Percentiles rank a stretch among this genome's conserved stretches.
These are phyloP conservation scores for Hyla sarda DNA, from an alignment of 2,113 vertebrate species.

Conservation along the genomic window DNA sequence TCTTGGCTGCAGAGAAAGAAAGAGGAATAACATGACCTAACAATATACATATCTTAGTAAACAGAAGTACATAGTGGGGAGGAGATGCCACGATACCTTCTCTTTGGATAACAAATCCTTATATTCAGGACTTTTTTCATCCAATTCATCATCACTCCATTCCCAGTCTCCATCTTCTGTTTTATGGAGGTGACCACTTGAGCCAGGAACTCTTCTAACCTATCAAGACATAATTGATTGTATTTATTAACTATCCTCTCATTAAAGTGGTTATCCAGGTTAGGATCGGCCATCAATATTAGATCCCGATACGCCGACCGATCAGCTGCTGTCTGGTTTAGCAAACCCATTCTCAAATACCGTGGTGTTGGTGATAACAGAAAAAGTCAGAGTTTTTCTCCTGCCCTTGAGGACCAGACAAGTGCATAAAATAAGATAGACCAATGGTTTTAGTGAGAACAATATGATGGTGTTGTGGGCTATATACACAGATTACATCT, in stretches of 20 bases:
- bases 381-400: not conserved
- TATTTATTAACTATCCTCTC: not conserved
- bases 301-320: not conserved
- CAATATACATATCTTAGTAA: slow-evolving; percentile 47
- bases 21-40: slow-evolving; percentile 61
- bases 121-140: slow-evolving; percentile 91
- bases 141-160: slow-evolving; percentile 98
- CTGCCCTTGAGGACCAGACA: not conserved
- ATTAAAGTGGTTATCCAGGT: not conserved
- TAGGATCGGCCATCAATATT: not conserved
- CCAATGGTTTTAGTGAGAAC: not conserved
- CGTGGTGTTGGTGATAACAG: not conserved
- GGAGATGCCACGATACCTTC: slow-evolving; percentile 75
- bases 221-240: slow-evolving; percentile 64
- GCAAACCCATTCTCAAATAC: not conserved
- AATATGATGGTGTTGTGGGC: not conserved
- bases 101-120: slow-evolving; percentile 91
- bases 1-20: slow-evolving; percentile 86
- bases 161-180: slow-evolving; percentile 98
- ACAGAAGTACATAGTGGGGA: not conserved
- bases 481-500: too few relatives aligned
- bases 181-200: slow-evolving; percentile 97
- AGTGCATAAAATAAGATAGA: too few relatives aligned
- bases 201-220: slow-evolving; percentile 95
- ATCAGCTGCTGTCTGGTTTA: not conserved